These are phyloP conservation scores for Rhizoglyphus robini DNA, from an alignment of 1,140 invertebrate genomes.

Conservation along the genomic window DNA sequence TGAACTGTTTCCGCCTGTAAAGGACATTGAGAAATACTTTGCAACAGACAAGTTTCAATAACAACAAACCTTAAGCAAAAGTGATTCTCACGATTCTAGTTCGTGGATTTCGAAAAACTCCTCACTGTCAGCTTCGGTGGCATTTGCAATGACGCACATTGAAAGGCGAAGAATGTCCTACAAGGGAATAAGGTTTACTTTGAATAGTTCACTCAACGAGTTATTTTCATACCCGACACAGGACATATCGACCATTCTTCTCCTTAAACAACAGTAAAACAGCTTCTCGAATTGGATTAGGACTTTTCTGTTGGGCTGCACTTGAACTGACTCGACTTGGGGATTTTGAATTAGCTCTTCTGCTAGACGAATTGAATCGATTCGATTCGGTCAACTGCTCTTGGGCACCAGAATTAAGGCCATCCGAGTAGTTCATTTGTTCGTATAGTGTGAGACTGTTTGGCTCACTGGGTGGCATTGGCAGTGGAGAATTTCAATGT, in stretches of 20 bases:
- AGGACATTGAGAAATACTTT: conserved; percentile 27
- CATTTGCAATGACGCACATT: conserved; percentile 67
- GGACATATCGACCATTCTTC: conserved; percentile 69
- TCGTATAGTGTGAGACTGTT: not conserved
- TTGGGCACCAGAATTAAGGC: too few species aligned
- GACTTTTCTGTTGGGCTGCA: not conserved
- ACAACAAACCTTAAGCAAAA: conserved; percentile 71
- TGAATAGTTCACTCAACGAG: not conserved
- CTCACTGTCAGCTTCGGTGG: conserved; percentile 59
- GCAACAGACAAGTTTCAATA: conserved; percentile 8
- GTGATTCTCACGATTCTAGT: conserved; percentile 77
- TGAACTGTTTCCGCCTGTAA: conserved; percentile 73
- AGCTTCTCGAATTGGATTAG: conserved; percentile 58
- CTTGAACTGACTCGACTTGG: conserved; percentile 16
- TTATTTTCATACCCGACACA: conserved; percentile 60
- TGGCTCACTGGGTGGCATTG: conserved; percentile 34
- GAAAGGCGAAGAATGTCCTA: conserved; percentile 61
- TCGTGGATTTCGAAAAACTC: conserved; percentile 93
- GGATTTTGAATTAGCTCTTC: conserved; percentile 17
- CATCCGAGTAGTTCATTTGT: too few species aligned
- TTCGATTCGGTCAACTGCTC: not conserved
- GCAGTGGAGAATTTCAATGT: conserved; percentile 73
- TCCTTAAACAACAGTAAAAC: conserved; percentile 73
- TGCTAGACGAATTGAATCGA: not conserved
- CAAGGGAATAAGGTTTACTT: not conserved